Evolutionary conservation across 2,888 invertebrate genomes (phyloP).

Genomic region (Abscondita cerata): DNA sequence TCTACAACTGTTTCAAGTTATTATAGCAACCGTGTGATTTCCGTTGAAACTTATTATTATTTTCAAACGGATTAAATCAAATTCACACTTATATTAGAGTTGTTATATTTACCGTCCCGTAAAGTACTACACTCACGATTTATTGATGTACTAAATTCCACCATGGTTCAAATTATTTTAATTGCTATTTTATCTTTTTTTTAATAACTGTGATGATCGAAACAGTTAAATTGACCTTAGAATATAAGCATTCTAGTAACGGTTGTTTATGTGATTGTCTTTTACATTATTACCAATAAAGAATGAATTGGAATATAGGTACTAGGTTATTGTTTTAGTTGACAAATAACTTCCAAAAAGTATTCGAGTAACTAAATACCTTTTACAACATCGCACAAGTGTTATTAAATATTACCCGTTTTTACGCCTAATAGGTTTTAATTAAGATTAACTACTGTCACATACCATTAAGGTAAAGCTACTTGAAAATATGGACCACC

Average conservation of each 20-base stretch:
- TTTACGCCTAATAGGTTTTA: constrained; percentile 2
- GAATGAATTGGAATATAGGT: neutral
- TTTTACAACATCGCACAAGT: neutral
- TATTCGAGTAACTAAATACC: neutral
- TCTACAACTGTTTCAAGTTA: constrained; percentile 21
- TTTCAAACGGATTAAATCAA: constrained; percentile 19
- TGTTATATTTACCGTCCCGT: neutral
- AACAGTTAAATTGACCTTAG: constrained; percentile 9
- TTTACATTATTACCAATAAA: neutral
- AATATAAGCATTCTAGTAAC: neutral
- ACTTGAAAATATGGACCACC: no score
- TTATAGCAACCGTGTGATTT: constrained; percentile 23
- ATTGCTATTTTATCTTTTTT: neutral
- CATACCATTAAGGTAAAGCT: no score
- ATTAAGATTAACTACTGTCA: neutral
- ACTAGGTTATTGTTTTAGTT: no score
- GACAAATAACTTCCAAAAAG: no score
- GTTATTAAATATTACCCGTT: neutral
- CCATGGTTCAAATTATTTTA: neutral
- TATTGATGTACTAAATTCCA: neutral
- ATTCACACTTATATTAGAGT: constrained; percentile 14
- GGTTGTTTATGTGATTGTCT: neutral
- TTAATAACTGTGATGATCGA: neutral
- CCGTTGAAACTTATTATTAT: constrained; percentile 22
- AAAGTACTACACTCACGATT: neutral